A percentile compares a stretch with the other conserved stretches of the same genome.
Conservation (phyloP, 1,140 invertebrate species). For the Mactra quadrangularis region DNA sequence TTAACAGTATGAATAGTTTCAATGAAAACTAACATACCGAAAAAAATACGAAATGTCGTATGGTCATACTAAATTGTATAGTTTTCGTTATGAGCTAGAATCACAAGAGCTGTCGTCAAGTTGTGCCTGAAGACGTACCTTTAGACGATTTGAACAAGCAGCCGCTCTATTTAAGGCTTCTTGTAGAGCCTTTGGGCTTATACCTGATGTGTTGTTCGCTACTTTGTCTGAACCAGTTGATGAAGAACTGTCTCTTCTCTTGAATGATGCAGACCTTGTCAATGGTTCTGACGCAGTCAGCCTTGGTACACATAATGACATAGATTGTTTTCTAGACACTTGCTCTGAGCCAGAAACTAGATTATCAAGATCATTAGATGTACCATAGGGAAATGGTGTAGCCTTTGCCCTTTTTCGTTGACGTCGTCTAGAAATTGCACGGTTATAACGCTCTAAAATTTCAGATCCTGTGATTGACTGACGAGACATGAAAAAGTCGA, state of each 20-base stretch:
- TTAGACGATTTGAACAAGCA: not conserved
- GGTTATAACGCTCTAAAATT: constrained; percentile 43
- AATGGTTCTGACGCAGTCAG: not conserved
- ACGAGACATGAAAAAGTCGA: constrained; percentile 52
- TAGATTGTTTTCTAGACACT: not conserved
- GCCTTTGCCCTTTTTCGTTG: no score
- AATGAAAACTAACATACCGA: no score
- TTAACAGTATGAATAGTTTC: no score
- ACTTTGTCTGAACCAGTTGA: not conserved
- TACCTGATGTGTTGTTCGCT: not conserved
- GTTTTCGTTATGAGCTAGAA: not conserved
- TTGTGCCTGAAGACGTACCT: not conserved
- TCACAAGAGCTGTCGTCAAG: not conserved
- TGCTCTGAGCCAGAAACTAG: not conserved
- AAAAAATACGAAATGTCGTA: no score
- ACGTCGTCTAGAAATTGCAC: constrained; percentile 25
- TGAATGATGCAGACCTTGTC: not conserved
- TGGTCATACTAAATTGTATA: no score
- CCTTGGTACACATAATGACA: not conserved
- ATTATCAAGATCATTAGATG: not conserved
- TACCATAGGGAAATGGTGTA: no score
- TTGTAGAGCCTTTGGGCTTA: not conserved
- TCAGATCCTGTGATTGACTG: constrained; percentile 48
- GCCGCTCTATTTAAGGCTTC: constrained; percentile 7
- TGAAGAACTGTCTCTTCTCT: not conserved